Percentiles rank a stretch among this genome's conserved stretches.
Evolutionary conservation across 2,797 vertebrate genomes (phyloP).

Genomic region (Galaxias olidus): DNA sequence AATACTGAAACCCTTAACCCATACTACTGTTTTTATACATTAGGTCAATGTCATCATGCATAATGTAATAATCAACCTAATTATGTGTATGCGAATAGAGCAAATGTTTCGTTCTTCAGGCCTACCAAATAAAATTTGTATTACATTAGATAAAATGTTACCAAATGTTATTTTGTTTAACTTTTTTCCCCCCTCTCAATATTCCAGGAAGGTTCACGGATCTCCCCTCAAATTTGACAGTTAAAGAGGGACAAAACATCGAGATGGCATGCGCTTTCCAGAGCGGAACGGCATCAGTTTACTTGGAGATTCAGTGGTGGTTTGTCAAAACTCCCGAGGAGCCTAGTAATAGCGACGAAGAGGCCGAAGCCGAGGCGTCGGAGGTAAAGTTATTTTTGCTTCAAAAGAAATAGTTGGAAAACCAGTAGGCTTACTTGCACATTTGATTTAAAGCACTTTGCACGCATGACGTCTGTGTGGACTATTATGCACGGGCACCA

Average conservation of each 20-base stretch:
- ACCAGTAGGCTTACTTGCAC: too few relatives aligned
- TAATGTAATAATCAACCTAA: background rate
- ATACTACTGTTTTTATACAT: background rate
- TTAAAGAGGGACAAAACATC: constrained; percentile 91
- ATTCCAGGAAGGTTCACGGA: constrained; percentile 93
- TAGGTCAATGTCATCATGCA: background rate
- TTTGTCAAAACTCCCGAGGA: constrained; percentile 85
- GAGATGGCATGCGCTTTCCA: constrained; percentile 97
- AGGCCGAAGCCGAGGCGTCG: constrained; percentile 85
- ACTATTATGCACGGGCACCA: too few relatives aligned
- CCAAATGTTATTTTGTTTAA: background rate
- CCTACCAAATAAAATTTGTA: background rate
- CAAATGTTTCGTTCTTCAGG: background rate
- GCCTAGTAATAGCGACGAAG: constrained; percentile 77
- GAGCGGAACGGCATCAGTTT: constrained; percentile 88
- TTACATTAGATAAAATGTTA: background rate
- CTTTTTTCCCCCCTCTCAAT: constrained; percentile 9
- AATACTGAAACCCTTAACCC: background rate
- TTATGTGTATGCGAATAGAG: background rate
- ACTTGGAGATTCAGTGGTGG: constrained; percentile 98
- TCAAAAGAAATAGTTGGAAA: background rate
- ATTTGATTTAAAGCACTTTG: too few relatives aligned
- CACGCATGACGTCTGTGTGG: too few relatives aligned
- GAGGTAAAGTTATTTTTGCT: background rate
- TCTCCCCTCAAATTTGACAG: constrained; percentile 89